Conservation (phyloP, 2,113 vertebrate species). For the Hymenochirus boettgeri region DNA sequence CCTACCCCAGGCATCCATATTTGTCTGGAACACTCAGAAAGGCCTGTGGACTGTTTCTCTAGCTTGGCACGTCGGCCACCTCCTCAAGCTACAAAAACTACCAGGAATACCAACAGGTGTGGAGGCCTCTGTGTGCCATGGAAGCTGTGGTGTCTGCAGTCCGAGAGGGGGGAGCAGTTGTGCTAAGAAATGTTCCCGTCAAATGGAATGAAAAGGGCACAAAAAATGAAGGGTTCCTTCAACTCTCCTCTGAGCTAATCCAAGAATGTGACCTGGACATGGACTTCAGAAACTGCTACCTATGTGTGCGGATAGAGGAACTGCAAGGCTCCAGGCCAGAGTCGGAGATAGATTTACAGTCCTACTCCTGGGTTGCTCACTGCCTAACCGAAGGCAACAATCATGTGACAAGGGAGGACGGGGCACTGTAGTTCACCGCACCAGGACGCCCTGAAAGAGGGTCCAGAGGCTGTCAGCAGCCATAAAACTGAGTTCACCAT, state of each 20-base stretch:
- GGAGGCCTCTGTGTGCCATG: constrained; percentile 73
- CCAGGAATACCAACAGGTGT: constrained; percentile 63
- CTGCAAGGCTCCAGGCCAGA: constrained; percentile 46
- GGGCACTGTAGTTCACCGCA: constrained; percentile 56
- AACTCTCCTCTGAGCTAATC: constrained; percentile 48
- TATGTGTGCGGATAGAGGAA: constrained; percentile 76
- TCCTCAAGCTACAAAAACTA: constrained; percentile 39
- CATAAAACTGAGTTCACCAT: constrained; percentile 60
- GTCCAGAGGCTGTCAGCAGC: constrained; percentile 59
- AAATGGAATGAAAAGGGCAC: too few relatives aligned
- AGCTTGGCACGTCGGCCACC: constrained; percentile 34
- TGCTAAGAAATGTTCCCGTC: constrained; percentile 66
- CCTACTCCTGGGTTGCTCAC: constrained; percentile 84
- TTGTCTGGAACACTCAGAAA: constrained; percentile 75
- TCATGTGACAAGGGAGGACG: rapidly evolving
- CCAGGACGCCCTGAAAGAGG: constrained; percentile 61
- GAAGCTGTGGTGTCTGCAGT: constrained; percentile 68
- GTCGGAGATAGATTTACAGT: constrained; percentile 54
- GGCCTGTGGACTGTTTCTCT: constrained; percentile 68
- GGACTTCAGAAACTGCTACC: constrained; percentile 65
- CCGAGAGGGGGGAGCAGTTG: constrained; percentile 63
- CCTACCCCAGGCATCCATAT: constrained; percentile 67
- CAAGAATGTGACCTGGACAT: constrained; percentile 59
- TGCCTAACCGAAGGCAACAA: constrained; percentile 47
- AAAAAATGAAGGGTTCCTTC: constrained; percentile 63